Evolutionary conservation across 1,140 invertebrate genomes (phyloP).

Genomic region (Hyposmocoma kahamanoa): DNA sequence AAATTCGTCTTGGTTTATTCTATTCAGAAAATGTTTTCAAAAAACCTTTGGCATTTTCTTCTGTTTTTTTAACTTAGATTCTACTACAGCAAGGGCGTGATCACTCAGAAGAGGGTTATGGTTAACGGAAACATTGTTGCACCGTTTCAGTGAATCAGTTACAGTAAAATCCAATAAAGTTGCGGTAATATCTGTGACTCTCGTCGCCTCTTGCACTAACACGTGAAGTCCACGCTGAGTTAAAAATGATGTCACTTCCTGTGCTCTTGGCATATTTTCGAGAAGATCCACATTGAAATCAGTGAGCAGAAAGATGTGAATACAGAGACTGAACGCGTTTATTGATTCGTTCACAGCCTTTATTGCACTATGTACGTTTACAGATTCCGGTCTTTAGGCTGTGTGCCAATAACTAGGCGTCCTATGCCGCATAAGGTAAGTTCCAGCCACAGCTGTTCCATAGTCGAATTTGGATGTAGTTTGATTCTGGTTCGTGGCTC

Average conservation of each 20-base stretch:
- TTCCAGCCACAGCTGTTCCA: conserved; percentile 28
- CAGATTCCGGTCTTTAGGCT: conserved; percentile 20
- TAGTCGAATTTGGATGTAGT: conserved; percentile 5
- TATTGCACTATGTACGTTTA: conserved; percentile 6
- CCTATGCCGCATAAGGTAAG: conserved; percentile 6
- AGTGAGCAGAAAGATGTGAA: conserved; percentile 13
- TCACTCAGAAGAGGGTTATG: conserved; percentile 23
- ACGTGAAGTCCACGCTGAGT: conserved; percentile 17
- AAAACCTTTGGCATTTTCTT: background rate
- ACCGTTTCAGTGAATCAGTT: conserved; percentile 9
- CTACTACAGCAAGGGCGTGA: conserved; percentile 14
- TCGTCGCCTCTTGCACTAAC: conserved; percentile 22
- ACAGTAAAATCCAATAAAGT: conserved; percentile 19
- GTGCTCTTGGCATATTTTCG: background rate
- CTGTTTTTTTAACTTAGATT: conserved; percentile 18
- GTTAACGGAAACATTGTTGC: conserved; percentile 16
- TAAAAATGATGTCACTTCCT: conserved; percentile 14
- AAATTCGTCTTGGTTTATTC: background rate
- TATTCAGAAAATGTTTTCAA: background rate
- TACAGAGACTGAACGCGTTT: conserved; percentile 7
- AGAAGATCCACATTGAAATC: conserved; percentile 29
- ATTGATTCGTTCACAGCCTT: conserved; percentile 21
- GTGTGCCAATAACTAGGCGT: conserved; percentile 17
- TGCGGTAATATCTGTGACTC: conserved; percentile 13
- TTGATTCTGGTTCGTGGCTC: background rate